Evolutionary conservation across 2,113 vertebrate species (phyloP).

Genomic region (Nothobranchius kuhntae): DNA sequence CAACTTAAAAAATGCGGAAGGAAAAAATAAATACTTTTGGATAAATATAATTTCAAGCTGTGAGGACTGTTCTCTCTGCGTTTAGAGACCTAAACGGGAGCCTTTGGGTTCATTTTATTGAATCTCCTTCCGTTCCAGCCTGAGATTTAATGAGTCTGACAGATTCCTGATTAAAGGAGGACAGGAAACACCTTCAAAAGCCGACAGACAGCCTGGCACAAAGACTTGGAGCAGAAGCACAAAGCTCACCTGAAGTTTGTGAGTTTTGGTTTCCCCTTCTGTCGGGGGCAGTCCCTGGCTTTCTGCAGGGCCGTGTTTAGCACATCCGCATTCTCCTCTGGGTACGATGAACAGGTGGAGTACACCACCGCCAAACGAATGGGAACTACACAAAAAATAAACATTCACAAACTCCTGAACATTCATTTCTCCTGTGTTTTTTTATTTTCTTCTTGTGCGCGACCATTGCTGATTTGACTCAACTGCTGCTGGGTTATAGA

Average conservation of each 20-base stretch:
- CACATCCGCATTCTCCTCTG: constrained; percentile 88
- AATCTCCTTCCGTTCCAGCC: constrained; percentile 28
- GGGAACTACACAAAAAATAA: constrained; percentile 72
- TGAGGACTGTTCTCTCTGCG: constrained; percentile 8
- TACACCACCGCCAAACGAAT: constrained; percentile 85
- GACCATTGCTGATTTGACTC: constrained; percentile 29
- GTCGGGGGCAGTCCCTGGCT: constrained; percentile 44
- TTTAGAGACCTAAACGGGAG: constrained; percentile 39
- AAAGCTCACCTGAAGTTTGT: constrained; percentile 81
- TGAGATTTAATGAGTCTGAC: constrained; percentile 40
- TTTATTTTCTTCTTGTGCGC: not conserved
- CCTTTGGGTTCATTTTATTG: constrained; percentile 41
- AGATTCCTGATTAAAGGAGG: constrained; percentile 34
- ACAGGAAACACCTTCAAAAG: constrained; percentile 33
- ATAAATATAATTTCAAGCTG: constrained; percentile 6
- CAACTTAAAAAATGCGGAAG: constrained; percentile 4
- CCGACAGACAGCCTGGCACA: constrained; percentile 36
- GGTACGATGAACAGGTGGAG: constrained; percentile 85
- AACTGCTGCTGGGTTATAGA: constrained; percentile 35
- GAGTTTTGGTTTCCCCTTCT: constrained; percentile 64
- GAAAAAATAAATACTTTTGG: not conserved
- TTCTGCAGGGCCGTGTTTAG: constrained; percentile 81
- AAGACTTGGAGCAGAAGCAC: constrained; percentile 16
- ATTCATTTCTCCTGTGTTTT: constrained; percentile 16
- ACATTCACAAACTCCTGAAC: constrained; percentile 21